Base-by-base conservation (phyloP, 2,797 vertebrate species). In the Netta rufina region DNA sequence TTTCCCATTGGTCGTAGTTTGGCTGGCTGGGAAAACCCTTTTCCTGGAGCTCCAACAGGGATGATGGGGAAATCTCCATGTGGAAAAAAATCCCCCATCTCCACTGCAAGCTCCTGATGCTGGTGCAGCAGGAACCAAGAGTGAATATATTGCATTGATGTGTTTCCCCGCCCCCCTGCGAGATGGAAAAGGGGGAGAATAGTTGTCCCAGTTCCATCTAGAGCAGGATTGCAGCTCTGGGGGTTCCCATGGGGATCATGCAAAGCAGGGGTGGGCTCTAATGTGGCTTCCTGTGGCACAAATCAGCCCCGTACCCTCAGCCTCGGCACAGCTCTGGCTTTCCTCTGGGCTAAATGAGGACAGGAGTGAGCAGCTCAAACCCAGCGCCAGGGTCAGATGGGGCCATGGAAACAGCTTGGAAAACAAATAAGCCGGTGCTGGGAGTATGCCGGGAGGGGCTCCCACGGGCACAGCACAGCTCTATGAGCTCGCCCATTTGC, bases 311-410 rank as follows among this genome's bases (percentile, higher is more conserved):
- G 61, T 85, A 41, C 27, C 65, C 49, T 39, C 24, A 2, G 83
- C 89, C 74, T 28, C 51, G 16, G 32, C 5, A 11, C 58, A 28
- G 49, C 80, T 80, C 93, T 67, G 80, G 88, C 95, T 94, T 93
- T 91, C 74, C 83, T 72, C 61, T 3, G 3, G 95, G 96, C 96
- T 91, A 96, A 95, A 96, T 93, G 96, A 96, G 96, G 96, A 96
- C 96, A 95, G 86, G 92, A 95, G 91, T 0, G 71, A 93, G 95
- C 95, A 6, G 96, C 94, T 95, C 87, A 92, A 83, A 45, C 92
- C 87, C 82, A 76, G 87, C n/a, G 21, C 93, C 4, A 83, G 92
- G 96, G 95, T 96, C 95, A 96, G 77, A 92, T 0, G 73, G 80
- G 96, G 96, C 95, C 96, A 66, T 64, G 88, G 93, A 86, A 90